Evolutionary conservation across 30 jellyfish, hydroid and myxozoan genomes (phyloP).

Genomic region (Euphysa ruthae): DNA sequence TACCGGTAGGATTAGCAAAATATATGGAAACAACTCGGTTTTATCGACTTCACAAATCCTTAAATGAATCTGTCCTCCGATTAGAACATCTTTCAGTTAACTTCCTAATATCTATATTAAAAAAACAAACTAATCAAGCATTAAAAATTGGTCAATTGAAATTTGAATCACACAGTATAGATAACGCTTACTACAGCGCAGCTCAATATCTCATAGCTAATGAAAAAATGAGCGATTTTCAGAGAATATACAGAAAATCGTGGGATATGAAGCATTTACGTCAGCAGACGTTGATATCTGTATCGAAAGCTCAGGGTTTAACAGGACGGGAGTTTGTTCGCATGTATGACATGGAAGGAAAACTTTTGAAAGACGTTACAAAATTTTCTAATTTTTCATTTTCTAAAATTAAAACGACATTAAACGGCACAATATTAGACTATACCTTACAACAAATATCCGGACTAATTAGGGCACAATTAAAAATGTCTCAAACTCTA

Average conservation of each 20-base stretch:
- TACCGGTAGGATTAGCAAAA: background rate
- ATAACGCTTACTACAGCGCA: background rate
- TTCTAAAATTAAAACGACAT: background rate
- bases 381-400: conserved; percentile 6
- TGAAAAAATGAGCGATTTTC: conserved; percentile 4
- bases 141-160: background rate
- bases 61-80: background rate
- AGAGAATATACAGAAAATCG: conserved; percentile 19
- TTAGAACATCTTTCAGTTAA: conserved; percentile 20
- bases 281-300: background rate
- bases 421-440: background rate
- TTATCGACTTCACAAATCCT: background rate
- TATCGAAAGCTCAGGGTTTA: conserved; percentile 13
- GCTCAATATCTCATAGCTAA: background rate
- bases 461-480: background rate
- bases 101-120: background rate
- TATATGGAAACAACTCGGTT: conserved; percentile 14
- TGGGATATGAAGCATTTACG: background rate
- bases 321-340: conserved; percentile 14
- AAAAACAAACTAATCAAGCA: conserved; percentile 3
- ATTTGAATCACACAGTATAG: background rate
- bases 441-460: background rate
- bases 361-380: conserved; percentile 4
- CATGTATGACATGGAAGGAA: conserved; percentile 19
- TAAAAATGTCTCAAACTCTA: background rate